Percentiles rank a stretch among this genome's conserved stretches.
phyloP scores from a whole-genome alignment of 2,888 invertebrate species.

The Choristoneura rosaceana region DNA sequence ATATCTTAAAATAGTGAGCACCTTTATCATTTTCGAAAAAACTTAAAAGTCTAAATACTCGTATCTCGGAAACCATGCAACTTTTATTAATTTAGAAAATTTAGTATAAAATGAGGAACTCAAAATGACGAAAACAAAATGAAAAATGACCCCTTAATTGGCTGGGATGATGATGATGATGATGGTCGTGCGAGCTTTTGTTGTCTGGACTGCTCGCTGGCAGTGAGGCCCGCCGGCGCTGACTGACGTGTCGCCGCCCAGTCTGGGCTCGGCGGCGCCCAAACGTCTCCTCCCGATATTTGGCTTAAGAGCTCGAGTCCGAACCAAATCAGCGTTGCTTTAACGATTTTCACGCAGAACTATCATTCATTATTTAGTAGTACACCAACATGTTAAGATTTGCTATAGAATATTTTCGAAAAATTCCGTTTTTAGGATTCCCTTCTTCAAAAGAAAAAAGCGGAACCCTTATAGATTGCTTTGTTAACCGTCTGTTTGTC shows the following conservation, averaged over 20 bases:
- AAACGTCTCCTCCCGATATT: conserved; percentile 26
- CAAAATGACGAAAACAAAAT: no score
- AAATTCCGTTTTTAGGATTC: not conserved
- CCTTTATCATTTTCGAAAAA: no score
- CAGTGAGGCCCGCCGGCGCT: conserved; percentile 7
- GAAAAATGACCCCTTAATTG: no score
- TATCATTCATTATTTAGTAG: not conserved
- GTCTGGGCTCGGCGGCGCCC: conserved; percentile 36
- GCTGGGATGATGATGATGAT: no score
- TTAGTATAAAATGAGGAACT: no score
- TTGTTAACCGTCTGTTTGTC: no score
- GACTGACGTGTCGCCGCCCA: conserved; percentile 25
- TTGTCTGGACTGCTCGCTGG: conserved; percentile 5
- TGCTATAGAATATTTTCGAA: not conserved
- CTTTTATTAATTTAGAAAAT: no score
- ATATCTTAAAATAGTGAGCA: no score
- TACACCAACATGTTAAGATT: not conserved
- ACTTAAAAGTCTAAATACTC: no score
- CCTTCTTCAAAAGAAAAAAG: no score
- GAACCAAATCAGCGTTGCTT: not conserved
- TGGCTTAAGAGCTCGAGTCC: conserved; percentile 14
- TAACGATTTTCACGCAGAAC: not conserved
- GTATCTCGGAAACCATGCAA: no score
- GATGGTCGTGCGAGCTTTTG: not conserved
- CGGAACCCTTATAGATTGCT: no score